Evolutionary conservation across 2,797 vertebrate genomes (phyloP).

Genomic region (Crocodylus rhombifer): DNA sequence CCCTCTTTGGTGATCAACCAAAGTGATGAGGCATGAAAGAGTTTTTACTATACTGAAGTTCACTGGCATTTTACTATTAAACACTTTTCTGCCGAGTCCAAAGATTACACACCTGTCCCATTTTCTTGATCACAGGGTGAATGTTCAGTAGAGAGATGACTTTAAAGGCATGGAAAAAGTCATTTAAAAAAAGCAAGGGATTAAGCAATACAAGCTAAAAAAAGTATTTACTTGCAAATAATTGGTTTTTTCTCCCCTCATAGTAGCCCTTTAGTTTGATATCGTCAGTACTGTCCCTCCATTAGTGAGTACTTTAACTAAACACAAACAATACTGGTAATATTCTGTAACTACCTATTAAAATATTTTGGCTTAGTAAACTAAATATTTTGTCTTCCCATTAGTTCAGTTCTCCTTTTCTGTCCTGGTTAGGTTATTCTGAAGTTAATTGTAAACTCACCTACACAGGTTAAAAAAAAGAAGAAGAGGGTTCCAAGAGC

Average conservation of each 20-base stretch:
- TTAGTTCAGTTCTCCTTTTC: not conserved
- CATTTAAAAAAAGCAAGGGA: not conserved
- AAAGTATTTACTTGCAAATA: not conserved
- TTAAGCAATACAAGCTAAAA: fast-evolving
- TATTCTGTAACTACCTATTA: not conserved
- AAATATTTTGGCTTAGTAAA: not conserved
- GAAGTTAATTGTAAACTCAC: too few species aligned
- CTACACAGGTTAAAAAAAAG: too few species aligned
- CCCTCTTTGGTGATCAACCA: not conserved
- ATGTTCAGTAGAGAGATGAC: not conserved
- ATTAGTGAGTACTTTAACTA: too few species aligned
- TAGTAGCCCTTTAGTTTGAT: not conserved
- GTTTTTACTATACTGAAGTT: not conserved
- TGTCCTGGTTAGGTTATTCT: not conserved
- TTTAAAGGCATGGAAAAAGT: not conserved
- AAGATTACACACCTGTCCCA: not conserved
- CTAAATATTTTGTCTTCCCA: not conserved
- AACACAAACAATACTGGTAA: too few species aligned
- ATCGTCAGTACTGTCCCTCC: not conserved
- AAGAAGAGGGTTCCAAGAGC: too few species aligned
- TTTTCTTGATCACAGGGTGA: not conserved
- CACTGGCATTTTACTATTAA: not conserved
- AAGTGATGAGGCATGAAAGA: not conserved
- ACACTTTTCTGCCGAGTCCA: not conserved
- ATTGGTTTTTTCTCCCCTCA: not conserved